Conservation (phyloP, 2,797 vertebrate species). For the Danionella dracula region DNA sequence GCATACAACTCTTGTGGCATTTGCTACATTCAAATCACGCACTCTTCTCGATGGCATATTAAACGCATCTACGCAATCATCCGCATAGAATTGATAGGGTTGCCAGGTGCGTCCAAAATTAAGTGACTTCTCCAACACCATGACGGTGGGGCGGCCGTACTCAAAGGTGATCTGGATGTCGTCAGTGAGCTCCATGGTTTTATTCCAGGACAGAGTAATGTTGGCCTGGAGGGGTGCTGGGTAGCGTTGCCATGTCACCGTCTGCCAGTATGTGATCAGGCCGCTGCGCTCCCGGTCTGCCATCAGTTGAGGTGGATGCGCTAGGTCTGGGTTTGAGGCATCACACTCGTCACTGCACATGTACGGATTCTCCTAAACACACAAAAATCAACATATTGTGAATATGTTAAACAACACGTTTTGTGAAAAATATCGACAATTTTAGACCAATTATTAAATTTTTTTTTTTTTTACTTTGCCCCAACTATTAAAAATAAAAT, state of each 20-base stretch:
- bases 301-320: constrained; percentile 92
- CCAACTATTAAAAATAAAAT: no score
- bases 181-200: constrained; percentile 89
- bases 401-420: no score
- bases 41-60: constrained; percentile 81
- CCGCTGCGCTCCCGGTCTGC: constrained; percentile 86
- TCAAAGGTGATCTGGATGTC: constrained; percentile 93
- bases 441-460: no score
- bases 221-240: constrained; percentile 91
- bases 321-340: constrained; percentile 89
- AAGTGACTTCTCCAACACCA: constrained; percentile 94
- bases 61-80: constrained; percentile 92
- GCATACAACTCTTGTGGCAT: constrained; percentile 88
- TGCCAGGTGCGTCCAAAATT: constrained; percentile 95
- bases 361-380: constrained; percentile 94
- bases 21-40: constrained; percentile 79
- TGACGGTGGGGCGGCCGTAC: constrained; percentile 90
- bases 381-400: constrained; percentile 21
- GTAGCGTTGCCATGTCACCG: constrained; percentile 89
- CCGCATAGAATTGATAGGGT: constrained; percentile 92
- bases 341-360: constrained; percentile 96
- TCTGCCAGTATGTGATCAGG: constrained; percentile 95
- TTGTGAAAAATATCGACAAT: no score
- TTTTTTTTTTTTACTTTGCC: no score
- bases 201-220: constrained; percentile 95